Percentiles rank a stretch among this genome's conserved stretches.
Conservation (phyloP, 2,797 vertebrate species). For the Triplophysa bombifrons region DNA sequence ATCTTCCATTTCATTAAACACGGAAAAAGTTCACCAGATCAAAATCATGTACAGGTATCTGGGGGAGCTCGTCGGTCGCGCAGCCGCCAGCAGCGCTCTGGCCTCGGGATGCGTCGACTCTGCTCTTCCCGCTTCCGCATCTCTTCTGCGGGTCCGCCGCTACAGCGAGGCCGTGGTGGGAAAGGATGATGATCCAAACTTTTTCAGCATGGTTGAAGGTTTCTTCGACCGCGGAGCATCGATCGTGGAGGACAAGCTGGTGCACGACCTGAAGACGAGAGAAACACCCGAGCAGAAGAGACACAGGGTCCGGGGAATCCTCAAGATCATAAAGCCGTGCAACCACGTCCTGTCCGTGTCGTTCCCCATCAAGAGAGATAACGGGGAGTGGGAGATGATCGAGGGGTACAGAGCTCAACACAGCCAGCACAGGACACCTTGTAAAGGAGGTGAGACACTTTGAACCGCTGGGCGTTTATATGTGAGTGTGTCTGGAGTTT, state of each 20-base stretch:
- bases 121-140: slow-evolving; percentile 66
- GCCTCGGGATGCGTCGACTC: slow-evolving; percentile 69
- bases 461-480: too few species aligned
- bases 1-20: neutral
- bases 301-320: slow-evolving; percentile 88
- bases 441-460: slow-evolving; percentile 87
- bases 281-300: slow-evolving; percentile 86
- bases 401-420: slow-evolving; percentile 95
- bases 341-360: slow-evolving; percentile 92
- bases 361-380: slow-evolving; percentile 91
- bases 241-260: slow-evolving; percentile 92
- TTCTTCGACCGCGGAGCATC: slow-evolving; percentile 92
- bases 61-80: slow-evolving; percentile 77
- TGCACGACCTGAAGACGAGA: slow-evolving; percentile 84
- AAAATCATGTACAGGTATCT: slow-evolving; percentile 83
- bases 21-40: neutral
- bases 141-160: slow-evolving; percentile 71
- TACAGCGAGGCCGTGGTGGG: slow-evolving; percentile 83
- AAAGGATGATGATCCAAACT: slow-evolving; percentile 87
- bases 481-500: too few species aligned
- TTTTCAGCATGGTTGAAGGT: slow-evolving; percentile 95
- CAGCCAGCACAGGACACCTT: slow-evolving; percentile 95
- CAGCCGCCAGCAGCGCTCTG: slow-evolving; percentile 64
- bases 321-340: slow-evolving; percentile 93
- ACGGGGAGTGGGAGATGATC: slow-evolving; percentile 93